phyloP scores from a whole-genome alignment of 1,140 invertebrate species.

The Drosophila tristis region DNA sequence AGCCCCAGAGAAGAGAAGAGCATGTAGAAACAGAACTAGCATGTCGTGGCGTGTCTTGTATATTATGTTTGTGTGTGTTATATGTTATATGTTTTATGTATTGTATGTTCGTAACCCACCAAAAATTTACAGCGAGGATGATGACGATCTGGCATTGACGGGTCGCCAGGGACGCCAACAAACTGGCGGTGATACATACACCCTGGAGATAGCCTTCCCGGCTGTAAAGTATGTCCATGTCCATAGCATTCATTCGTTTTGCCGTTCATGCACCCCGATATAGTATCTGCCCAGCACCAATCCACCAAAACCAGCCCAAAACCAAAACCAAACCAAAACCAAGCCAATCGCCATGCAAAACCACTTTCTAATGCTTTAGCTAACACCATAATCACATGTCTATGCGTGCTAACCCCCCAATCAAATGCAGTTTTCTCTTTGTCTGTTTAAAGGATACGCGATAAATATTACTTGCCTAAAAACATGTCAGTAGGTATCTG shows the following conservation, averaged over 20 bases:
- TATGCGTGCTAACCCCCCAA: conserved; percentile 45
- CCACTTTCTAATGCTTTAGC: conserved; percentile 27
- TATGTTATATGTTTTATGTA: conserved; percentile 63
- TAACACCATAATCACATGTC: conserved; percentile 46
- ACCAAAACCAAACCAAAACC: not conserved
- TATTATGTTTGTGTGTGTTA: conserved; percentile 56
- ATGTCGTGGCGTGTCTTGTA: conserved; percentile 32
- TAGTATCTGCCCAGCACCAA: conserved; percentile 36
- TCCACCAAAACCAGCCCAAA: conserved; percentile 5
- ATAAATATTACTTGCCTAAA: too few species aligned
- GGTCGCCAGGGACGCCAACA: conserved; percentile 88
- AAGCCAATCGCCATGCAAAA: conserved; percentile 9
- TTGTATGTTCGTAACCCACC: conserved; percentile 51
- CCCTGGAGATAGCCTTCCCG: conserved; percentile 95
- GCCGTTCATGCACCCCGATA: conserved; percentile 41
- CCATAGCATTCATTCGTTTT: conserved; percentile 33
- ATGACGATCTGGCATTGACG: conserved; percentile 63
- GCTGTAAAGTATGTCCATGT: conserved; percentile 93
- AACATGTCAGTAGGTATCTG: too few species aligned
- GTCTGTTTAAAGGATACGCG: not conserved
- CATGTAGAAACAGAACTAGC: not conserved
- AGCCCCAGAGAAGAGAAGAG: not conserved
- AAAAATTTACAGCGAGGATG: conserved; percentile 76
- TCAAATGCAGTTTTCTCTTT: not conserved
- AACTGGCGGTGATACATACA: conserved; percentile 90